Conservation (phyloP, 2,888 invertebrate genomes). For the Orthosia gothica region DNA sequence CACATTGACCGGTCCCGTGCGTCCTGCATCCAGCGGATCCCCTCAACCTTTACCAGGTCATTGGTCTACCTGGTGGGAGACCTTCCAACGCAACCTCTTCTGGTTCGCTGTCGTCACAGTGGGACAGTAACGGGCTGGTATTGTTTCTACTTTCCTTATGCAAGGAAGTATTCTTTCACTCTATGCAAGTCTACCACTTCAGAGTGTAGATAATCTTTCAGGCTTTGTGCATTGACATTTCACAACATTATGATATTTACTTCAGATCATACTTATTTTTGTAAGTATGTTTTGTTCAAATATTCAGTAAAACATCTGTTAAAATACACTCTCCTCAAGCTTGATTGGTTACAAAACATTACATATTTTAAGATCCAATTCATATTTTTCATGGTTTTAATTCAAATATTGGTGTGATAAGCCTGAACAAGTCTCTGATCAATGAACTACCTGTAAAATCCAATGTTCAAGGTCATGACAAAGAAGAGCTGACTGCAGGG, state of each 20-base stretch:
- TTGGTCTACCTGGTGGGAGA: no score
- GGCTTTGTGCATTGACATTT: neutral
- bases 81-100: no score
- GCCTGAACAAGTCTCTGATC: neutral
- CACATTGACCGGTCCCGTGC: no score
- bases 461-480: neutral
- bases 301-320: neutral
- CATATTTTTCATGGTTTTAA: neutral
- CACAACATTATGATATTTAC: conserved; percentile 20
- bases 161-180: neutral
- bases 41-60: no score
- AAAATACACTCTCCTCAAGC: neutral
- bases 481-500: neutral
- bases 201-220: neutral
- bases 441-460: neutral
- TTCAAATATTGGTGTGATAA: neutral
- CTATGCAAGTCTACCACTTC: neutral
- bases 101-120: no score
- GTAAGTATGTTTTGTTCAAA: neutral
- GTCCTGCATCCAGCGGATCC: no score
- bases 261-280: neutral
- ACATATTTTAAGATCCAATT: neutral
- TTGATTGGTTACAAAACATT: neutral
- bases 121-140: no score
- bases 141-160: no score